Evolutionary conservation across 2,113 vertebrate species (phyloP), one percentile per base, ranked within the genome.

Genomic region (Zosterops lateralis): DNA sequence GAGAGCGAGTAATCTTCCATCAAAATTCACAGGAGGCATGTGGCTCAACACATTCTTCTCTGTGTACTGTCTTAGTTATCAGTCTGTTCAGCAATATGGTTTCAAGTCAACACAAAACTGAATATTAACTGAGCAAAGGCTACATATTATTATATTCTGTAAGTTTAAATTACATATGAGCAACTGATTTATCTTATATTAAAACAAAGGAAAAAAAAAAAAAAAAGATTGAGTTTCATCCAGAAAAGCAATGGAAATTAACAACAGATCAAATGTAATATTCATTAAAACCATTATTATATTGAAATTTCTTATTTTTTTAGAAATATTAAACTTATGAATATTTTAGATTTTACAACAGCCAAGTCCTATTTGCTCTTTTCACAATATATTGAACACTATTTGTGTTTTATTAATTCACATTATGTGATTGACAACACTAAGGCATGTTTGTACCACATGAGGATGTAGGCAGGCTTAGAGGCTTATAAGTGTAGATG

Each of bases 211-310:
- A 28, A 80, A 77, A 92, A 68, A 17, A 48, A 36, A 36, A 36
- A 38, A 18, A 17, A 22, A 16, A 10, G n/a, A n/a, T 29, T 73
- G 22, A 56, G n/a, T 45, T 91, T 85, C 51, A 78, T 78, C 72
- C 32, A 68, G 51, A 95, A 93, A 78, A 93, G 24, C 65, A 72
- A 61, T 8, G 95, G 77, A 94, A 95, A 79, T 36, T 61, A 76
- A 45, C 5, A 89, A 22, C 62, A 93, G 73, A 76, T 44, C 14
- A 53, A 87, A 92, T 57, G 4, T 16, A 79, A 80, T 73, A 47
- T 72, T 84, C 26, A 42, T 42, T 51, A 90, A 85, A 91, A 95
- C 19, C 3, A 2, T 47, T 7, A 70, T 78, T 90, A 22, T 65
- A 94, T 87, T 76, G 92, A 36, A 56, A 83, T 40, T 3, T 64